Evolutionary conservation across 2,888 invertebrate genomes (phyloP), one percentile per base, ranked within the genome.

Genomic region (Drosophila anceps): DNA sequence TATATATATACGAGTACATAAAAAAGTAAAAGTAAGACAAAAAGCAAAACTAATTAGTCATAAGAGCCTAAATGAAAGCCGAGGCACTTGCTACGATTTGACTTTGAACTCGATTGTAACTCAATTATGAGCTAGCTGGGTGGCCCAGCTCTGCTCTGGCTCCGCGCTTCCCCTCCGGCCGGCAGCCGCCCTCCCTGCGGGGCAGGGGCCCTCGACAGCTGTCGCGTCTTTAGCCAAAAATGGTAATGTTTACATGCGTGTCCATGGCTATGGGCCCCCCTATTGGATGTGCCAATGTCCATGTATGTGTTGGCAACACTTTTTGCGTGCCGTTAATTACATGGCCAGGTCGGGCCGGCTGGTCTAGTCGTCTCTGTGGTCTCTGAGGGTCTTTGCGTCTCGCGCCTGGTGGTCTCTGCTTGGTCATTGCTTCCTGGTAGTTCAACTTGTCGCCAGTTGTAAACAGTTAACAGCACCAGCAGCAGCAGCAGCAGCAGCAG

Each of bases 251-350:
- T 85, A 89, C 82, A 89, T 88, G 85, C 89, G 86, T 86, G 85
- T 84, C 87, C 72, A 55, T 70, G 67, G 64, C 85, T 78, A 65
- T 83, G 70, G 43, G 54, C 61, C 63, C 69, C 72, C 50, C 48
- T 48, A 61, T 69, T 76, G 68, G 67, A 73, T 71, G 72, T 77
- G 81, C 75, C 84, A 79, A 86, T 84, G 84, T 78, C 78, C 86
- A 85, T 79, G 79, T 88, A 73, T 88, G 74, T 69, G 70, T 72
- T 69, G 75, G 65, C 79, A 90, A 88, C 88, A 88, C 90, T 88
- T 88, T 88, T 88, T 88, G 88, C 88, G 90, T 88, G 90, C 87
- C 79, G 86, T 84, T 88, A 88, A 88, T 88, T 88, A 90, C 88
- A 88, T 88, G 90, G 57, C 66, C 70, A 69, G 70, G 54, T 50